Percentiles rank a stretch among this genome's conserved stretches.
Conservation (phyloP, 2,888 invertebrate species). For the Eilema sororculum region DNA sequence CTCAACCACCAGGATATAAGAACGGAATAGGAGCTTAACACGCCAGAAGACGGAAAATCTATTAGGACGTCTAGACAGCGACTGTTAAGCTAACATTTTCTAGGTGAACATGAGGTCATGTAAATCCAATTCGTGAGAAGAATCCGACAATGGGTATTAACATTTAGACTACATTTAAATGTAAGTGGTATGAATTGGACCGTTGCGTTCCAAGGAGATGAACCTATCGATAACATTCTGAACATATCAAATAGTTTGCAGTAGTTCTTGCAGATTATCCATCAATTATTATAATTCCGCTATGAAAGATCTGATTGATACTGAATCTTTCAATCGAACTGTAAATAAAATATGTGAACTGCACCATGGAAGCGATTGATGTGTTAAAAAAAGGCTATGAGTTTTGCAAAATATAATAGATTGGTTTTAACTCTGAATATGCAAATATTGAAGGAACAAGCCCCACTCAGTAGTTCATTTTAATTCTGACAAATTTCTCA, state of each 20-base stretch:
- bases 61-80: slow-evolving; percentile 50
- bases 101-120: slow-evolving; percentile 31
- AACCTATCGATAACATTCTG: not conserved
- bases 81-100: slow-evolving; percentile 22
- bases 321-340: not conserved
- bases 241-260: not conserved
- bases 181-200: slow-evolving; percentile 30
- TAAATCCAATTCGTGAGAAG: slow-evolving; percentile 43
- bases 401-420: too few species aligned
- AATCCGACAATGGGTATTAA: slow-evolving; percentile 37
- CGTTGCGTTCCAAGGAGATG: slow-evolving; percentile 18
- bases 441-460: not conserved
- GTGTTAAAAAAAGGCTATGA: too few species aligned
- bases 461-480: not conserved
- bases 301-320: not conserved
- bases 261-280: not conserved
- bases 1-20: slow-evolving; percentile 17
- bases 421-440: not conserved
- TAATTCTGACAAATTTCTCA: not conserved
- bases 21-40: slow-evolving; percentile 8
- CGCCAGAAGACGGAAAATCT: slow-evolving; percentile 31
- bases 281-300: not conserved
- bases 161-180: slow-evolving; percentile 39
- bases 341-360: too few species aligned
- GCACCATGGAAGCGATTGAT: not conserved